These are phyloP conservation scores for Amphiprion ocellaris DNA, from an alignment of 2,113 vertebrate species.

Conservation along the genomic window DNA sequence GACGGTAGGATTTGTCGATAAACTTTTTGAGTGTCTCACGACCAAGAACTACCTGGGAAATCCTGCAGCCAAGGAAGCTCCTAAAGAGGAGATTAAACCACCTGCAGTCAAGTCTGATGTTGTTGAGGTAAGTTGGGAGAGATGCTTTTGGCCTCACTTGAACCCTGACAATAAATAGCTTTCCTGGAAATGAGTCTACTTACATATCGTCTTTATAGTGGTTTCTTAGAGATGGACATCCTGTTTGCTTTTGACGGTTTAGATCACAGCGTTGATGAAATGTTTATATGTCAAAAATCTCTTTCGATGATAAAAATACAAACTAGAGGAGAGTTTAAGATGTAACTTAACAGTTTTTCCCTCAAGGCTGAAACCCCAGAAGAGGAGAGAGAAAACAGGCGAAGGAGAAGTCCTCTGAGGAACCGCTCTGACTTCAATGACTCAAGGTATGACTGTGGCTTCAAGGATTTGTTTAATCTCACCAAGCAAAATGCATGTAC, in stretches of 20 bases:
- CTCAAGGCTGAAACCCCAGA: conserved; percentile 87
- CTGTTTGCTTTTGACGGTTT: neutral
- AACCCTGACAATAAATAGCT: neutral
- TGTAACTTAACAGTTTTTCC: conserved; percentile 23
- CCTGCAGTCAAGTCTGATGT: conserved; percentile 87
- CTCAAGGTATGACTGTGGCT: conserved; percentile 85
- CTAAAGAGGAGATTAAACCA: conserved; percentile 90
- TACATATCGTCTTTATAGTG: neutral
- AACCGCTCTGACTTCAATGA: conserved; percentile 92
- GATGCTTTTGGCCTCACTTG: neutral
- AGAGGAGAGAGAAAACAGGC: conserved; percentile 91
- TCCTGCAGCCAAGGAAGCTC: conserved; percentile 86
- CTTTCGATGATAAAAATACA: neutral
- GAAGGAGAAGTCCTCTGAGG: conserved; percentile 95
- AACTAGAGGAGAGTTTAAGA: neutral
- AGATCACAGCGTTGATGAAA: conserved; percentile 1
- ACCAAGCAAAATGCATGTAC: neutral
- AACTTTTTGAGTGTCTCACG: conserved; percentile 96
- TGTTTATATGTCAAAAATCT: neutral
- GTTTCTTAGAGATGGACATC: neutral
- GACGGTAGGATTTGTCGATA: conserved; percentile 97
- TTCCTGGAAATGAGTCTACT: neutral
- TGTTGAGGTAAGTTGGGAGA: conserved; percentile 82
- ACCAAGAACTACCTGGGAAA: conserved; percentile 93
- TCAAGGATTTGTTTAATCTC: neutral